A percentile compares a stretch with the other conserved stretches of the same genome.
phyloP scores from a whole-genome alignment of 2,797 vertebrate species.

The Schizothorax lantsangensis region DNA sequence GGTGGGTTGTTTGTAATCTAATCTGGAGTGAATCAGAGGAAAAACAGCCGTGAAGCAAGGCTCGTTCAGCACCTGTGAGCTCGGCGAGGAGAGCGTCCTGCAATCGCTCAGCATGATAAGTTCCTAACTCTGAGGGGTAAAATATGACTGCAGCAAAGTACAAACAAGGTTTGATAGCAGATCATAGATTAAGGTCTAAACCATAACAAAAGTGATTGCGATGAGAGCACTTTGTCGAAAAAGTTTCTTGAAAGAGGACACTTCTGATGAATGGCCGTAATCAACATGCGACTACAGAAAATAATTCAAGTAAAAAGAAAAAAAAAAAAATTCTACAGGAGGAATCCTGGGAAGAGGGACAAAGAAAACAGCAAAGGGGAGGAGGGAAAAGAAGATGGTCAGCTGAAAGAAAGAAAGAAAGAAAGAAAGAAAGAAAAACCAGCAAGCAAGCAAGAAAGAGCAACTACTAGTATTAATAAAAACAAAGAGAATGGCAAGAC shows the following conservation, averaged over 20 bases:
- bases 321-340: conserved; percentile 43
- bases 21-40: conserved; percentile 49
- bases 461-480: conserved; percentile 54
- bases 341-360: conserved; percentile 58
- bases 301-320: conserved; percentile 49
- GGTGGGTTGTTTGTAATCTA: conserved; percentile 47
- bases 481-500: conserved; percentile 73
- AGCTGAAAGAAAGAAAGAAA: conserved; percentile 16
- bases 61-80: conserved; percentile 36
- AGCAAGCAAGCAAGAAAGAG: conserved; percentile 24
- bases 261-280: conserved; percentile 58
- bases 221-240: conserved; percentile 60
- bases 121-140: conserved; percentile 45
- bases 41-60: conserved; percentile 42
- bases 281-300: conserved; percentile 60
- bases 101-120: conserved; percentile 50
- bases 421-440: not conserved
- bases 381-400: conserved; percentile 41
- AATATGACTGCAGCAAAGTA: conserved; percentile 57
- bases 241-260: conserved; percentile 61
- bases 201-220: conserved; percentile 63
- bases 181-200: conserved; percentile 64
- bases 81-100: conserved; percentile 27
- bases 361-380: conserved; percentile 64
- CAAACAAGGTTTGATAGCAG: conserved; percentile 63